Base-by-base conservation (phyloP, 2,113 vertebrate species). In the Xiphias gladius region DNA sequence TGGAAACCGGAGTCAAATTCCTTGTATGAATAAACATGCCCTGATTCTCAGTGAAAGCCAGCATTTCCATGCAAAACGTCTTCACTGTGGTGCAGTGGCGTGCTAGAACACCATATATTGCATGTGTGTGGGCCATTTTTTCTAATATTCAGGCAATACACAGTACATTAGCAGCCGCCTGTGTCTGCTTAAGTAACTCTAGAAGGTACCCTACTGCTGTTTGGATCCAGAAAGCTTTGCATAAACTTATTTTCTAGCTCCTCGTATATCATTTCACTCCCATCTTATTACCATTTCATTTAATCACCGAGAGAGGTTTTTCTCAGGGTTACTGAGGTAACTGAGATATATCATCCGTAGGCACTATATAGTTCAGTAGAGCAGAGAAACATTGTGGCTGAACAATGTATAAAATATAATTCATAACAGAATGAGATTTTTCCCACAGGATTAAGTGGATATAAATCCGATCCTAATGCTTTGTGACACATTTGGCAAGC, bases 401-500 rank as follows among this genome's bases (percentile, higher is more conserved):
- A 84, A 89, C 70, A 86, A 86, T 82, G 48, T 58, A 76, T 79
- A 11, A 86, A 86, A 89, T 48, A 43, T 79, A 76, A 88, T 84
- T 73, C 64, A 66, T 55, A 82, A 80, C 76, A 79, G 67, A 77
- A 43, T 59, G 26, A 65, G 71, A 63, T 62, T 81, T 83, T 63
- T 50, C 67, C 75, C 76, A 66, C 28, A 63, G 68, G 84, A 87
- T 88, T 72, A 67, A 73, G 73, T 75, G 80, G 65, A 80, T 68
- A 72, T 86, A 76, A 84, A 91, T 87, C 72, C 76, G 79, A 88
- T 72, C 66, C 32, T 84, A 87, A 91, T 84, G 46, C 3, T 30
- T 68, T 55, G 61, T 82, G 87, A 83, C 91, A 89, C 11, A 83
- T 90, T 82, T 92, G 88, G 84, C 77, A 78, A 22, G 58, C 55